Base-by-base conservation (phyloP, 2,797 vertebrate genomes). In the Brotula barbata region DNA sequence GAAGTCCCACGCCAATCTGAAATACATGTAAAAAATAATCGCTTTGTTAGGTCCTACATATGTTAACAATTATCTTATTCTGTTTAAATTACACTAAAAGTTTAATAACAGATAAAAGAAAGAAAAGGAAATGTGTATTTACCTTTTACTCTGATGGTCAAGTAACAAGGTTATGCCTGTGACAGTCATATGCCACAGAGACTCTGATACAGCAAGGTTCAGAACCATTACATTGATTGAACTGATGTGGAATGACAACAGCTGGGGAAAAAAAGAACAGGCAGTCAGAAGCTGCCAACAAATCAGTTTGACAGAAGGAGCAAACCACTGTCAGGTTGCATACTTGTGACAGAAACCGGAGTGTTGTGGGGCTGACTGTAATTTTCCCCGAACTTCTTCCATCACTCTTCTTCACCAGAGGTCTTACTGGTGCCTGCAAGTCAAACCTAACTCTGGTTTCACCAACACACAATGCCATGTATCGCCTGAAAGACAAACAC, bases 141-240 rank as follows among this genome's bases (percentile, higher is more conserved):
- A 98, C 97, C 92, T 93, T 81, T 93, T 95, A 74, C 90, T 93
- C 3, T 94, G 90, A 39, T 92, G 92, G 74, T 95, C 89, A 42
- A 98, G 87, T 73, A 98, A 89, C 71, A 98, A 83, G 34, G 90
- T 91, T 2, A 93, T 93, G 76, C 91, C 92, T 48, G 92, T 89
- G 55, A 95, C 83, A 1, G 95, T 95, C 92, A 97, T 91, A 82
- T 99, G 96, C 96, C 96, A 98, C 13, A 99, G 92, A 19, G 96
- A 97, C 75, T 98, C 97, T 1, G 95, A 92, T 49, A 94, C 90
- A 10, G 92, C 92, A 64, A 95, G 83, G 43, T 98, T 96, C 73
- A 98, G 88, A 47, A 98, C 95, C 93, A 98, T 98, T 84, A 98
- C 83, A 51, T 96, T 98, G 84, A 99, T 86, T 25, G 96, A 96